Percentiles rank a stretch among this genome's conserved stretches.
Evolutionary conservation across 2,113 vertebrate species (phyloP).

Genomic region (Suncus etruscus): DNA sequence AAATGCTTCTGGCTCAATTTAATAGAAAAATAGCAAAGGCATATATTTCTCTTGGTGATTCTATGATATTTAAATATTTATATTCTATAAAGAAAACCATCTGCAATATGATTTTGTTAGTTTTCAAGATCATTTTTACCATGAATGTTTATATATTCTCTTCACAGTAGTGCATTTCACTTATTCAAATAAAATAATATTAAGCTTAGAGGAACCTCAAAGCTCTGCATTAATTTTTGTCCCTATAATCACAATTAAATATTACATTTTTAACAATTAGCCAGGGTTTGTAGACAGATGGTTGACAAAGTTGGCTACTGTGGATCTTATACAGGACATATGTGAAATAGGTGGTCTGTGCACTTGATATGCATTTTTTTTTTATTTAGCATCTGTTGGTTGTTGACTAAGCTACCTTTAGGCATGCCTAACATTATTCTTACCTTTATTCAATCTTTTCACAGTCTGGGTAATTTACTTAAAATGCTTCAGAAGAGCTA

Average conservation of each 20-base stretch:
- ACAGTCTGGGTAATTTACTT: not conserved
- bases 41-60: not conserved
- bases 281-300: not conserved
- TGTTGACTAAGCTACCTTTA: conserved; percentile 25
- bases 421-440: not conserved
- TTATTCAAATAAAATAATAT: too few species aligned
- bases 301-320: not conserved
- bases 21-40: not conserved
- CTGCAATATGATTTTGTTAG: too few species aligned
- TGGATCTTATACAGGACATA: not conserved
- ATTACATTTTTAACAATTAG: not conserved
- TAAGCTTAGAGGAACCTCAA: too few species aligned
- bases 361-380: conserved; percentile 36
- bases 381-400: conserved; percentile 38
- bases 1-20: not conserved
- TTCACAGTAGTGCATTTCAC: too few species aligned
- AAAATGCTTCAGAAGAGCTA: not conserved
- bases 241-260: not conserved
- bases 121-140: too few species aligned
- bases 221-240: too few species aligned
- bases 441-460: not conserved
- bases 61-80: not conserved
- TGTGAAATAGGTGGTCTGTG: conserved; percentile 25
- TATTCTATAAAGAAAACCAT: too few species aligned
- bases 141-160: too few species aligned